Percentiles rank a stretch among this genome's conserved stretches.
Evolutionary conservation across 1,140 invertebrate species (phyloP).

Genomic region (Calephelis nemesis): DNA sequence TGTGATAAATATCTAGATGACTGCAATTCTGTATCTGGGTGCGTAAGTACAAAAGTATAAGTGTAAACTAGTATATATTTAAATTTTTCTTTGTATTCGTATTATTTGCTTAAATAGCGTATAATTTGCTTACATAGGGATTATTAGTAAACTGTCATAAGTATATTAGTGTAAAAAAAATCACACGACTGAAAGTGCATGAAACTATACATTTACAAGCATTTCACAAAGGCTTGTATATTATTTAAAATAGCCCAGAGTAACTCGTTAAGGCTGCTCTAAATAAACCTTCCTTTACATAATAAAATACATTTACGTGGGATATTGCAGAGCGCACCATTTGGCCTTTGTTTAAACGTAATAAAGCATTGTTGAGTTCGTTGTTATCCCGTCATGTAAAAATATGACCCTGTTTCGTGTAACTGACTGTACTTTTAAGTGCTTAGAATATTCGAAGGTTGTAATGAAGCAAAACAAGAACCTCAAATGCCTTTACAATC

Average conservation of each 20-base stretch:
- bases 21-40: too few relatives aligned
- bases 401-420: slow-evolving; percentile 4
- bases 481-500: too few relatives aligned
- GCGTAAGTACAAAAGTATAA: too few relatives aligned
- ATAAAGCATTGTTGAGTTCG: slow-evolving; percentile 17
- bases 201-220: background rate
- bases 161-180: background rate
- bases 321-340: slow-evolving; percentile 14
- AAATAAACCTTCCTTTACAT: slow-evolving; percentile 12
- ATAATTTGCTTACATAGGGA: too few relatives aligned
- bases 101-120: too few relatives aligned
- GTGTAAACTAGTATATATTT: too few relatives aligned
- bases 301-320: slow-evolving; percentile 17
- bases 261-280: background rate
- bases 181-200: background rate
- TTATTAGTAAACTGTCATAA: too few relatives aligned
- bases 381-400: slow-evolving; percentile 15
- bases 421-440: slow-evolving; percentile 7
- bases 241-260: slow-evolving; percentile 6
- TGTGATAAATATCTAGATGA: too few relatives aligned
- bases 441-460: too few relatives aligned
- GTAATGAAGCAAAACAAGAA: too few relatives aligned
- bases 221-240: background rate
- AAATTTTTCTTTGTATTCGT: too few relatives aligned
- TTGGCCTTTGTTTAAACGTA: slow-evolving; percentile 18